A percentile compares a stretch with the other conserved stretches of the same genome.
phyloP scores from a whole-genome alignment of 2,888 invertebrate species.

The Cheilosia pagana region DNA sequence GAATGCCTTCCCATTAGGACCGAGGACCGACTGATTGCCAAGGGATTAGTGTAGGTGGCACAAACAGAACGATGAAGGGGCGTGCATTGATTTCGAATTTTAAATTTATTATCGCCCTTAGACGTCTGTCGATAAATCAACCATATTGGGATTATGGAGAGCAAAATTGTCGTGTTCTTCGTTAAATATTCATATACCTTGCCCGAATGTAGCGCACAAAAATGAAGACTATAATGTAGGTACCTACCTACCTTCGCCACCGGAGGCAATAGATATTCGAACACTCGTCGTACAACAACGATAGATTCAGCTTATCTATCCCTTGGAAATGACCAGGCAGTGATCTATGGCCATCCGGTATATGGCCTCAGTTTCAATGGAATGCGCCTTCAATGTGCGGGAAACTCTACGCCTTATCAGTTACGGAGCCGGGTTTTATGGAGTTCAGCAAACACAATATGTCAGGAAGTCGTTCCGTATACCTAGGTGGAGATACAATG shows the following conservation, averaged over 20 bases:
- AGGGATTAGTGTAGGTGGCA: slow-evolving; percentile 41
- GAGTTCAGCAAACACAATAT: slow-evolving; percentile 13
- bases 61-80: slow-evolving; percentile 33
- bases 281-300: neutral
- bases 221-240: slow-evolving; percentile 12
- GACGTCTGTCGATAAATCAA: slow-evolving; percentile 66
- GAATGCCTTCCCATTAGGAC: slow-evolving; percentile 50
- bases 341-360: slow-evolving; percentile 13
- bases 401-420: slow-evolving; percentile 24
- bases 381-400: slow-evolving; percentile 19
- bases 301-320: slow-evolving; percentile 4
- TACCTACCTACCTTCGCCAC: neutral
- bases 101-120: slow-evolving; percentile 66
- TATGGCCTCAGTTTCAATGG: neutral
- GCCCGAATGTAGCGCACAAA: slow-evolving; percentile 23
- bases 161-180: slow-evolving; percentile 44
- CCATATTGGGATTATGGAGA: slow-evolving; percentile 58
- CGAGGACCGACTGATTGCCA: slow-evolving; percentile 50
- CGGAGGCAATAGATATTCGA: neutral
- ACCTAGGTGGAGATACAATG: neutral
- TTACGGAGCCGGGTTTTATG: slow-evolving; percentile 1
- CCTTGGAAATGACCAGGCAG: neutral
- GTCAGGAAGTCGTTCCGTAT: slow-evolving; percentile 30
- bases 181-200: slow-evolving; percentile 67
- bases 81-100: slow-evolving; percentile 59